Base-by-base conservation (phyloP, 2,113 vertebrate species). In the Chrysochloris asiatica region DNA sequence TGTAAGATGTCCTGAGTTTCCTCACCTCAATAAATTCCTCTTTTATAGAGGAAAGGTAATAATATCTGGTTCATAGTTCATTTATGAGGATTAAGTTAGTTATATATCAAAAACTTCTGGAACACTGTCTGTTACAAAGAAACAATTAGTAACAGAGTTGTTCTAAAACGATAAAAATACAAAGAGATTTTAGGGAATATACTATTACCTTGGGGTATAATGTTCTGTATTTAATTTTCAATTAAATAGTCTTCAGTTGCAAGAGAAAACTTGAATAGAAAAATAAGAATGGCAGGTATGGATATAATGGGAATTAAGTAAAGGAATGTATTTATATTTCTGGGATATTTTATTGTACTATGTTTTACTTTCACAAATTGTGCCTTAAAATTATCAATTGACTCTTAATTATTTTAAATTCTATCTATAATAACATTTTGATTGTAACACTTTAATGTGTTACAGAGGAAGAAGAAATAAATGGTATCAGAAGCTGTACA, bases 141-240 rank as follows among this genome's bases (percentile, higher is more conserved):
- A 80, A 78, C 43, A 75, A 28, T 76, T 90, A 69, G 24, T 61
- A 67, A 69, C 30, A 43, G 21, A 91, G 71, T 63, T 24, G 56
- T 43, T 26, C 36, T 45, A 89, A 67, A 92, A 65, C n/a, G 6
- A 48, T 8, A 79, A n/a, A n/a, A 69, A 71, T 52, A 56, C 4
- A 47, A 41, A 59, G 89, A 73, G 63, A 38, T 63, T 76, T 56
- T 38, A 72, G 12, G 30, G 2, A 89, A 12, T 76, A 67, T 38
- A 8, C 24, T 81, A 78, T 79, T 38, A n/a, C 10, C 50, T 65
- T 85, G 7, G 4, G 10, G 6, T 77, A 89, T 71, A 61, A 36
- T 63, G 50, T 4, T 76, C 3, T 54, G 52, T 3, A 76, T 47
- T 69, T 87, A 90, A 78, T 84, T 88, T 83, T 69, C 84, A 90